Conservation (phyloP, 2,888 invertebrate genomes). For the Eupithecia abbreviata region DNA sequence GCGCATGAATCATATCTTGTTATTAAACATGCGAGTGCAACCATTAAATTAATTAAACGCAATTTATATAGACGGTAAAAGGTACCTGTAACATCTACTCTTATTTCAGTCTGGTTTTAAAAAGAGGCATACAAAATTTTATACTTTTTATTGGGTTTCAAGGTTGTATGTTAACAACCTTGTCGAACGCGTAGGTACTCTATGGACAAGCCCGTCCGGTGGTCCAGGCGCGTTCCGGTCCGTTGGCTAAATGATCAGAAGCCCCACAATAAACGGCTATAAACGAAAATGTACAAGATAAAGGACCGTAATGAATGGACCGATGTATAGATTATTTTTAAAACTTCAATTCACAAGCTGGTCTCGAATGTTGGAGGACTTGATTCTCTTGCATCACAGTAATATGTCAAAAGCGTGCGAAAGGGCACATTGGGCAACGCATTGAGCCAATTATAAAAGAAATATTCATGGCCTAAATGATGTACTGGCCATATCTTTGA, state of each 20-base stretch:
- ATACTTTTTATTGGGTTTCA: constrained; percentile 33
- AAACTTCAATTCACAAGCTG: constrained; percentile 37
- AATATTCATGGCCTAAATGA: constrained; percentile 45
- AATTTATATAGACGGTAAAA: constrained; percentile 31
- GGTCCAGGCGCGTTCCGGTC: constrained; percentile 36
- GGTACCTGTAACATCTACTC: constrained; percentile 24
- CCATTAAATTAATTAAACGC: constrained; percentile 36
- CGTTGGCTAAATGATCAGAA: constrained; percentile 18
- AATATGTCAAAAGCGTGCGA: constrained; percentile 71
- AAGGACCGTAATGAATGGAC: constrained; percentile 41
- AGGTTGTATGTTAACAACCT: constrained; percentile 36
- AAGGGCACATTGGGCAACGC: constrained; percentile 66
- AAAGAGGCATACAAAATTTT: constrained; percentile 26
- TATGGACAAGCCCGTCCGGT: constrained; percentile 37
- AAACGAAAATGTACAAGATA: constrained; percentile 41
- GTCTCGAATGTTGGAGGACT: constrained; percentile 36
- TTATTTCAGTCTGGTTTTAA: constrained; percentile 29
- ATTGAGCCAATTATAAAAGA: constrained; percentile 53
- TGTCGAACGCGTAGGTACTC: constrained; percentile 23
- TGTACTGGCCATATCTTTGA: constrained; percentile 27
- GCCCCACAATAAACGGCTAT: constrained; percentile 33
- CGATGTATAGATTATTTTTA: constrained; percentile 44
- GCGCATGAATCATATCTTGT: constrained; percentile 25
- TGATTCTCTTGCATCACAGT: constrained; percentile 60
- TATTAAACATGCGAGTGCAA: constrained; percentile 33